Base-by-base conservation (phyloP, 2,797 vertebrate genomes). In the Sorex maritimensis region DNA sequence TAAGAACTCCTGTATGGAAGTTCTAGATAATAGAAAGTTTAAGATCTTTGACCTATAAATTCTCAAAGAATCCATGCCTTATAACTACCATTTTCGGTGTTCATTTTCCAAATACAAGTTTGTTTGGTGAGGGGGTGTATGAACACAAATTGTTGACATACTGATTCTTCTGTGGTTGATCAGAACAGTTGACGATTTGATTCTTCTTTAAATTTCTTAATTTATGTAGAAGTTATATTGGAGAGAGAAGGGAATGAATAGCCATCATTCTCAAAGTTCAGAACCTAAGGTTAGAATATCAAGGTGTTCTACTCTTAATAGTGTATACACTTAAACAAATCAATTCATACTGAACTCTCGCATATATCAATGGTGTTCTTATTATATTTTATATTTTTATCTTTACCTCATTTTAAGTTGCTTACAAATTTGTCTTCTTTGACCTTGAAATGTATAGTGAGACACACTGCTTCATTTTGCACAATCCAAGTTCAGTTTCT, bases 351-450 rank as follows among this genome's bases (percentile, higher is more conserved):
- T 80, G 19, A 44, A 88, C 2, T 73, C 3, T 52, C 9, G 15
- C 72, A 12, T 52, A 46, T 24, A 19, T 1, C 46, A 67, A 41
- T 52, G 8, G 4, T 52, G 61, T 49, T 73, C 21, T 15, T 71
- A 67, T 38, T 74, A n/a, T 63, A 77, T 4, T 77, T 81, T 13
- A 46, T 55, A 74, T 73, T 67, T 95, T 41, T 84, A 86, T 46
- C 0, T 73, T 68, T 7, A 52, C 34, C 4, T 38, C 2, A 38
- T 65, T 65, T 46, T 65, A 63, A 63, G 34, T 69, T 78, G 55
- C n/a, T n/a, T 44, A 19, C 73, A 69, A 58, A 44, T 74, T 83
- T 80, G 79, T 75, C 23, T 83, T 23, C 6, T 2, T 23, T 90
- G 30, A 74, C 34, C 3, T 46, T 87, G 55, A 13, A 10, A 80